These are phyloP conservation scores for Artemia sinica DNA, from an alignment of 2,888 invertebrate genomes.

Conservation along the genomic window DNA sequence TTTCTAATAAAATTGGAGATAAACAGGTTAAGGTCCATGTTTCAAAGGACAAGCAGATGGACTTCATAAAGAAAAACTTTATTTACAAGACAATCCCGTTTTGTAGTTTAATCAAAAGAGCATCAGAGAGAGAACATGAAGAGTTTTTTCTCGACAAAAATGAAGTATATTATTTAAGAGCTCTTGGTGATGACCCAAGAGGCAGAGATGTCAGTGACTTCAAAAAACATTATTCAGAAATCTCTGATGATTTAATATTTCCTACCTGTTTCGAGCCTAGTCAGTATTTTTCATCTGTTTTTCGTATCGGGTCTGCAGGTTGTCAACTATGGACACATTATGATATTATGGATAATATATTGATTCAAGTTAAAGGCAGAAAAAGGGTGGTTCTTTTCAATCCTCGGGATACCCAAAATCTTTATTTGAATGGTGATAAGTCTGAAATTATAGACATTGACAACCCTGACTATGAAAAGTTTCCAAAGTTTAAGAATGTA, in stretches of 20 bases:
- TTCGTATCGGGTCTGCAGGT: conserved; percentile 36
- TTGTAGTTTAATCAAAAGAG: conserved; percentile 32
- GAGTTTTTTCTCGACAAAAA: conserved; percentile 30
- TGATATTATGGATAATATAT: conserved; percentile 40
- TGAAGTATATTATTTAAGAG: conserved; percentile 30
- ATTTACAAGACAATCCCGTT: conserved; percentile 36
- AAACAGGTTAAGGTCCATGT: conserved; percentile 36
- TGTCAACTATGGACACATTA: conserved; percentile 41
- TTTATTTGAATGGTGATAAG: conserved; percentile 40
- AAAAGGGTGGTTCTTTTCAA: conserved; percentile 37
- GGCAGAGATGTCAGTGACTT: conserved; percentile 36
- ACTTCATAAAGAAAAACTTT: conserved; percentile 39
- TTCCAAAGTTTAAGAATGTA: conserved; percentile 34
- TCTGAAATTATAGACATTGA: conserved; percentile 37
- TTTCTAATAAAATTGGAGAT: conserved; percentile 31
- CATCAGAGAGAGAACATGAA: conserved; percentile 29
- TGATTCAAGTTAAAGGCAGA: conserved; percentile 36
- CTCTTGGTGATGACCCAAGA: conserved; percentile 36
- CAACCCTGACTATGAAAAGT: conserved; percentile 33
- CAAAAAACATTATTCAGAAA: conserved; percentile 34
- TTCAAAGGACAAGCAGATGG: conserved; percentile 33
- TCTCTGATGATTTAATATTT: conserved; percentile 34
- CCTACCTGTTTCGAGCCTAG: conserved; percentile 33
- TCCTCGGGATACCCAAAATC: conserved; percentile 35
- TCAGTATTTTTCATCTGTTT: conserved; percentile 38